phyloP scores from a whole-genome alignment of 2,888 invertebrate species.

The Eudemis profundana region DNA sequence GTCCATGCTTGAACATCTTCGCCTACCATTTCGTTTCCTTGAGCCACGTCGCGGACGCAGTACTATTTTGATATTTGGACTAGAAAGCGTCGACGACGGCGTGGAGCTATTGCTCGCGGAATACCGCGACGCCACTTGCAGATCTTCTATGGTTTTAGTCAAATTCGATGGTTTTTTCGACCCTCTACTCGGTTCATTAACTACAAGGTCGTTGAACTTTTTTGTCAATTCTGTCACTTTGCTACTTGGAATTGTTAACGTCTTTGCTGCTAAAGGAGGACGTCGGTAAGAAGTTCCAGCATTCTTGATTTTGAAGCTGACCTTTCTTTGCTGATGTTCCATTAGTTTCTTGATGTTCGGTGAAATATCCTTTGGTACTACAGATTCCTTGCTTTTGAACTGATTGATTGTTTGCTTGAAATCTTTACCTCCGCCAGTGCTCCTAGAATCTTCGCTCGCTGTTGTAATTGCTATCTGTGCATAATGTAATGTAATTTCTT shows the following conservation, averaged over 20 bases:
- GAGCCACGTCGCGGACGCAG: slow-evolving; percentile 75
- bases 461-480: slow-evolving; percentile 77
- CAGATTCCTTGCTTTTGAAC: slow-evolving; percentile 55
- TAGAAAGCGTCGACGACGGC: slow-evolving; percentile 77
- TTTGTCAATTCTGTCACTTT: slow-evolving; percentile 89
- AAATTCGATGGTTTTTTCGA: slow-evolving; percentile 84
- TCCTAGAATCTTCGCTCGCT: slow-evolving; percentile 76
- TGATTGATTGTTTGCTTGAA: slow-evolving; percentile 49
- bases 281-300: slow-evolving; percentile 76
- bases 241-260: slow-evolving; percentile 81
- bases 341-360: slow-evolving; percentile 64
- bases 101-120: slow-evolving; percentile 77
- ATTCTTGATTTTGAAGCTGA: slow-evolving; percentile 87
- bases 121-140: slow-evolving; percentile 64
- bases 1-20: slow-evolving; percentile 81
- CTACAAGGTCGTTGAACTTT: slow-evolving; percentile 88
- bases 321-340: slow-evolving; percentile 81
- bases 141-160: slow-evolving; percentile 80
- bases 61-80: slow-evolving; percentile 81
- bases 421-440: slow-evolving; percentile 76
- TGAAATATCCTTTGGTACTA: slow-evolving; percentile 55
- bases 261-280: slow-evolving; percentile 72
- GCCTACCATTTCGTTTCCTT: slow-evolving; percentile 78
- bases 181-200: slow-evolving; percentile 72
- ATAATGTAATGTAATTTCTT: slow-evolving; percentile 68